A percentile compares a stretch with the other conserved stretches of the same genome.
These are phyloP conservation scores for Bos indicus DNA, from an alignment of 2,113 vertebrate genomes.

Conservation along the genomic window DNA sequence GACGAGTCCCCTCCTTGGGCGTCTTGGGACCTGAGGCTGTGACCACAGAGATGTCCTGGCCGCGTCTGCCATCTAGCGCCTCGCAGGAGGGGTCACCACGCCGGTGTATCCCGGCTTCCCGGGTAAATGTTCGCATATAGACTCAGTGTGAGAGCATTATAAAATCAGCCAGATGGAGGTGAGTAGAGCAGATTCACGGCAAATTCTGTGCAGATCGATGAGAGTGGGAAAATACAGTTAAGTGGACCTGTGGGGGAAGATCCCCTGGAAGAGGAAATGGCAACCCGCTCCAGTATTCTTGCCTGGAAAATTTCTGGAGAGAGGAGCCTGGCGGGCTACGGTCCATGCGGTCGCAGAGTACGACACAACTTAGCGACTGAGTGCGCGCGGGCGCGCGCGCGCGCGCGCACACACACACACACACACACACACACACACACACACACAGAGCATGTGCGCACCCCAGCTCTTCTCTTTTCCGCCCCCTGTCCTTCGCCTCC, in stretches of 20 bases:
- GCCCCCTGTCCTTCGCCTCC: neutral
- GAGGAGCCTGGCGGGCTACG: neutral
- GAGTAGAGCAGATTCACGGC: neutral
- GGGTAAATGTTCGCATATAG: neutral
- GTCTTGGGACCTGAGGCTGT: neutral
- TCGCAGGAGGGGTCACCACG: neutral
- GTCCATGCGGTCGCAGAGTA: neutral
- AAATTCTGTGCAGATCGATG: neutral
- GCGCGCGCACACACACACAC: accelerated
- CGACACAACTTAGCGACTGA: neutral
- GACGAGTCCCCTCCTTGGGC: neutral
- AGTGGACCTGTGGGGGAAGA: neutral
- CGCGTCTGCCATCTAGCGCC: slow-evolving; percentile 28
- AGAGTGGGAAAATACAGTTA: neutral
- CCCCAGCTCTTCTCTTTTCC: too few relatives aligned
- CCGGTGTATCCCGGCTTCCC: neutral
- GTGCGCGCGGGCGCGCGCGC: too few relatives aligned
- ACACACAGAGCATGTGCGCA: too few relatives aligned
- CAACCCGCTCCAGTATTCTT: neutral
- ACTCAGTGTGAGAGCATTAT: neutral
- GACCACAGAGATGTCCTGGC: neutral
- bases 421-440: too few relatives aligned
- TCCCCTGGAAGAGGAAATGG: neutral
- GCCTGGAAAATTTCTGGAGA: neutral
- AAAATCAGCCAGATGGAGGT: neutral